These are phyloP conservation scores for Tachyglossus aculeatus DNA, from an alignment of 2,797 vertebrate genomes.

Conservation along the genomic window DNA sequence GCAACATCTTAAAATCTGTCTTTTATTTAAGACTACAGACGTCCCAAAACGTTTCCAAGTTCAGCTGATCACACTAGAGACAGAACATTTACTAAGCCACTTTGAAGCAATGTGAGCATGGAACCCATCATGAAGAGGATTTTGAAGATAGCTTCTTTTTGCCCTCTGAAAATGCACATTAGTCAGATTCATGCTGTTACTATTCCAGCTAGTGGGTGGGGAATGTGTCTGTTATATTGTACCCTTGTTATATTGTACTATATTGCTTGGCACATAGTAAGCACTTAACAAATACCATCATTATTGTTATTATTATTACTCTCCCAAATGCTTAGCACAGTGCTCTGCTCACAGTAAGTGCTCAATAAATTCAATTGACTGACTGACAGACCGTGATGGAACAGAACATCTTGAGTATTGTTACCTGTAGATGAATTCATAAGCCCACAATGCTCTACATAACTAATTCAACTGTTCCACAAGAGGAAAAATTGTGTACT, in stretches of 20 bases:
- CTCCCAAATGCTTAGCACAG: too few species aligned
- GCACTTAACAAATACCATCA: too few species aligned
- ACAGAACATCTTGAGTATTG: conserved; percentile 16
- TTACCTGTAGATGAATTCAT: not conserved
- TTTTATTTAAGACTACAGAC: conserved; percentile 28
- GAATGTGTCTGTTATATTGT: too few species aligned
- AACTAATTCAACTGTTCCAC: conserved; percentile 1
- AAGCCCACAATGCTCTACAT: not conserved
- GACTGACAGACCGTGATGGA: conserved; percentile 22
- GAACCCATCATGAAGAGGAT: conserved; percentile 6
- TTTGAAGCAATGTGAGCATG: conserved; percentile 32
- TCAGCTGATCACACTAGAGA: conserved; percentile 1
- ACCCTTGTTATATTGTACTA: too few species aligned
- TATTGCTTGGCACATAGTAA: too few species aligned
- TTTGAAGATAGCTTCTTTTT: conserved; percentile 20
- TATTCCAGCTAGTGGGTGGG: not conserved
- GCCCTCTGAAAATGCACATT: not conserved
- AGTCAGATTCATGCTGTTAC: conserved; percentile 17
- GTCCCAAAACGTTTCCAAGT: not conserved
- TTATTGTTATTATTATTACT: too few species aligned
- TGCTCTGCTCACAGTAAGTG: too few species aligned
- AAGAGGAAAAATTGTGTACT: too few species aligned
- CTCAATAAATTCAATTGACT: too few species aligned
- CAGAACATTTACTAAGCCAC: conserved; percentile 3
- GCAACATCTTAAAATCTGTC: conserved; percentile 29